Conservation (phyloP, 2,888 invertebrate genomes). For the Schrankia costaestrigalis region DNA sequence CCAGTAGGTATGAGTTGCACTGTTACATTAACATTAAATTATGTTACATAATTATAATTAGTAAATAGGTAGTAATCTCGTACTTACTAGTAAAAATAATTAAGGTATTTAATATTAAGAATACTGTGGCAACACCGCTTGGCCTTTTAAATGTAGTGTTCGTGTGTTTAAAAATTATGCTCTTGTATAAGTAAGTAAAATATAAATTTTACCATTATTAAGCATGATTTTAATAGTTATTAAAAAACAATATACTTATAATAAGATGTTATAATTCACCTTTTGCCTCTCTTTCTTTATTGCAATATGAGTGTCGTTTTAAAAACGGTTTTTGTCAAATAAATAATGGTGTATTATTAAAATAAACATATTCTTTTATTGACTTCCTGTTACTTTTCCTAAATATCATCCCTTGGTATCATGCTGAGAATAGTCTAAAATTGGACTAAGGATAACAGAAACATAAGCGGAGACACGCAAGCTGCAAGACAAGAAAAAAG, state of each 20-base stretch:
- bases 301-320: conserved; percentile 79
- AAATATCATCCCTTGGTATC: too few species aligned
- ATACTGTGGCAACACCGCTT: conserved; percentile 79
- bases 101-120: conserved; percentile 35
- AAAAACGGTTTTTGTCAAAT: conserved; percentile 77
- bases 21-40: conserved; percentile 34
- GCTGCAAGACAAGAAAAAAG: too few species aligned
- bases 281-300: conserved; percentile 70
- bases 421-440: too few species aligned
- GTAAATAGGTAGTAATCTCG: conserved; percentile 53
- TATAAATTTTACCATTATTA: conserved; percentile 45
- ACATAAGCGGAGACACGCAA: too few species aligned
- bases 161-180: conserved; percentile 58
- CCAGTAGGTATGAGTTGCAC: conserved; percentile 37
- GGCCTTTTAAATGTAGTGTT: conserved; percentile 77
- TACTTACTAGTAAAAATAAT: conserved; percentile 41
- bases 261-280: conserved; percentile 65
- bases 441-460: too few species aligned
- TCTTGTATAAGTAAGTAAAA: conserved; percentile 36
- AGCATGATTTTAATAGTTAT: conserved; percentile 56
- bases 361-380: conserved; percentile 43
- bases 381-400: too few species aligned
- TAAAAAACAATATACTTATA: conserved; percentile 35
- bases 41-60: conserved; percentile 40
- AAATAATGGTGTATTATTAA: conserved; percentile 68